Percentiles rank a stretch among this genome's conserved stretches.
Conservation (phyloP, 2,888 invertebrate genomes). For the Trissoscelio sp. region DNA sequence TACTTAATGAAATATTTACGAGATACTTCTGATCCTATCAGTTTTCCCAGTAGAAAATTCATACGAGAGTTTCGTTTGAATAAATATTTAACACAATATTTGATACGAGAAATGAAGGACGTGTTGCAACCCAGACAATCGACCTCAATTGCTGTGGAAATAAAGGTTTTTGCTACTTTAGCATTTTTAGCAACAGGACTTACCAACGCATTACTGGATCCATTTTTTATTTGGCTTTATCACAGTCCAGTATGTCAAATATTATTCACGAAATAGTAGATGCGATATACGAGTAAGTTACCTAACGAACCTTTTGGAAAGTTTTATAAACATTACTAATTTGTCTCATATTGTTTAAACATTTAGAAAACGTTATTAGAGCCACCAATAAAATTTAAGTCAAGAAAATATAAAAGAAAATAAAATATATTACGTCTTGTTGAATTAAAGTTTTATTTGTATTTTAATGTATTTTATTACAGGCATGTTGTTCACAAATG, state of each 20-base stretch:
- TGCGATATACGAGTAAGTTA: no score
- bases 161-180: conserved; percentile 7
- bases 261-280: no score
- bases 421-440: no score
- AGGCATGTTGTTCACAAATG: not conserved
- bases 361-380: no score
- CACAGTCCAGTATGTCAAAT: no score
- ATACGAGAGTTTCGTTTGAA: conserved; percentile 4
- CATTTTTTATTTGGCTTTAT: no score
- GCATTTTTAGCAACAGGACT: not conserved
- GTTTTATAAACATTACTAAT: no score
- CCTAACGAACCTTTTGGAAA: no score
- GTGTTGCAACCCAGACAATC: not conserved
- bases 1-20: not conserved
- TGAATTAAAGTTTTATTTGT: not conserved
- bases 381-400: no score
- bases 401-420: no score
- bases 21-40: conserved; percentile 13
- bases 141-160: not conserved
- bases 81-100: conserved; percentile 4
- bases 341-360: no score
- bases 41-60: conserved; percentile 1
- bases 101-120: not conserved
- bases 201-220: no score
- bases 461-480: not conserved